Conservation (phyloP, 2,113 vertebrate genomes). For the Bubo blakistoni region DNA sequence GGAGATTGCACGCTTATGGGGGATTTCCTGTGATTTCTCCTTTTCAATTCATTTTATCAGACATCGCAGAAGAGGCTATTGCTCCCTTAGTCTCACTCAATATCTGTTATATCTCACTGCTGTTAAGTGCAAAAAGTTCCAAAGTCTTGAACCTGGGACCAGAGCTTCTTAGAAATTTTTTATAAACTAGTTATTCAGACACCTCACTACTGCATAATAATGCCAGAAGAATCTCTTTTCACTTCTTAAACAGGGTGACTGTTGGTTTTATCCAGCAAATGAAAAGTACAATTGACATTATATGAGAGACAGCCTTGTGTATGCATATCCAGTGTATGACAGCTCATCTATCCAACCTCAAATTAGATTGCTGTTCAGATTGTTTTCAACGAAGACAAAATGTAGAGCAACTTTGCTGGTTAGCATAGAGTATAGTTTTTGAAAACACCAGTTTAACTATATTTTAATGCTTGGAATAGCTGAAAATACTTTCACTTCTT, state of each 20-base stretch:
- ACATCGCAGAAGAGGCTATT: not conserved
- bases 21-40: not conserved
- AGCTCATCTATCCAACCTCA: slow-evolving; percentile 1
- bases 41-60: not conserved
- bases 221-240: not conserved
- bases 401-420: not conserved
- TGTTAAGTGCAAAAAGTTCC: not conserved
- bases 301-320: not conserved
- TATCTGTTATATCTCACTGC: not conserved
- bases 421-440: not conserved
- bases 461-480: not conserved
- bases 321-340: not conserved
- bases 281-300: not conserved
- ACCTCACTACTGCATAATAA: not conserved
- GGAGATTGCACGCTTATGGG: not conserved
- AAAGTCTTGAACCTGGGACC: not conserved
- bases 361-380: not conserved
- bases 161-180: not conserved
- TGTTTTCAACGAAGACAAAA: not conserved
- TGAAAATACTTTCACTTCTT: not conserved
- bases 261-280: not conserved
- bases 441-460: not conserved
- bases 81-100: not conserved
- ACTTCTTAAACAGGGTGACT: not conserved
- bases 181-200: not conserved